Percentiles rank a stretch among this genome's conserved stretches.
These are phyloP conservation scores for Sinocyclocheilus anophthalmus DNA, from an alignment of 2,113 vertebrate genomes.

Conservation along the genomic window DNA sequence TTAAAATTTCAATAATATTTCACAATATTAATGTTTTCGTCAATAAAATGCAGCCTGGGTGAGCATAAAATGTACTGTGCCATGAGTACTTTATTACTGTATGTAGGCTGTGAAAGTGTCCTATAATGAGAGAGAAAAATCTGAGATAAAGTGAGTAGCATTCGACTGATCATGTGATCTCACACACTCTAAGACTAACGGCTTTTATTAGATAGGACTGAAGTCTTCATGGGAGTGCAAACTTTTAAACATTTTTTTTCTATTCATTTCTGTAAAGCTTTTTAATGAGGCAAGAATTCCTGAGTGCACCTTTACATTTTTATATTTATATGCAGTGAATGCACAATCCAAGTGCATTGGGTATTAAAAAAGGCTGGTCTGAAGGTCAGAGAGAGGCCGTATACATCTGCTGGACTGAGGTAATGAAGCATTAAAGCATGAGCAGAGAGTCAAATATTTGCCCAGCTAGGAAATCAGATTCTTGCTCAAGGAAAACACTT, in stretches of 20 bases:
- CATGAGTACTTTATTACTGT: neutral
- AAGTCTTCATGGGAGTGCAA: neutral
- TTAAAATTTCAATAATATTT: neutral
- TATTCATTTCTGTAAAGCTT: neutral
- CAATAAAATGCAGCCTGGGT: neutral
- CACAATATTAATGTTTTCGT: neutral
- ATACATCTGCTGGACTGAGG: neutral
- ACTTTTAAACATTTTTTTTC: neutral
- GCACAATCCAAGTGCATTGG: neutral
- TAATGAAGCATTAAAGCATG: constrained; percentile 22
- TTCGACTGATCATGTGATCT: neutral
- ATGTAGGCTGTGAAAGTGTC: neutral
- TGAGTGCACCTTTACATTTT: constrained; percentile 10
- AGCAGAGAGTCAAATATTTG: constrained; percentile 37
- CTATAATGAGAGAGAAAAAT: neutral
- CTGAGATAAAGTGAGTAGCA: neutral
- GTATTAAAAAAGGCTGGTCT: neutral
- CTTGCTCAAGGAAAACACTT: constrained; percentile 1
- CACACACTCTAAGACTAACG: neutral
- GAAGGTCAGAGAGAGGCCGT: constrained; percentile 18
- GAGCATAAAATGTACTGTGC: neutral
- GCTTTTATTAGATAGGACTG: neutral
- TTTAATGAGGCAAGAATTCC: neutral
- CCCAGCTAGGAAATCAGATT: constrained; percentile 13
- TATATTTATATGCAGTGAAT: neutral